phyloP scores from a whole-genome alignment of 2,113 vertebrate species.

The Rhegmatorhina hoffmannsi region DNA sequence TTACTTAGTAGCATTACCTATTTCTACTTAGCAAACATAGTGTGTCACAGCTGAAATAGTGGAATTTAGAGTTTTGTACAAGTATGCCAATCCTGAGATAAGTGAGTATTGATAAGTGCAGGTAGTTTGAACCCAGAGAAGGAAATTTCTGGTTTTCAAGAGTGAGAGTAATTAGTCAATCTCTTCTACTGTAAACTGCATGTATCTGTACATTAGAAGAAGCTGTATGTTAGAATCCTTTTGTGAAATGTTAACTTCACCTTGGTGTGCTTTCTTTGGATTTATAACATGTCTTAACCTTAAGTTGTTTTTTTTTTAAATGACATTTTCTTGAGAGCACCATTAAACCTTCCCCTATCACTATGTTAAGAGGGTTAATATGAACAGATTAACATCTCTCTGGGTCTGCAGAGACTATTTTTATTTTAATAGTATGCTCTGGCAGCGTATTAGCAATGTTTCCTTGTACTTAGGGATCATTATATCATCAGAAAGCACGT shows the following conservation, averaged over 20 bases:
- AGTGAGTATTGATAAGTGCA: neutral
- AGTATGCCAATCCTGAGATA: neutral
- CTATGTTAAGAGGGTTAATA: neutral
- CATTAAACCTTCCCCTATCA: neutral
- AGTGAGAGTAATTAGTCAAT: neutral
- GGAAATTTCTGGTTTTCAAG: neutral
- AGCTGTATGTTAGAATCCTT: neutral
- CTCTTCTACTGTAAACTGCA: neutral
- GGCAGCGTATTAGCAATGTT: neutral
- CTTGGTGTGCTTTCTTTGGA: neutral
- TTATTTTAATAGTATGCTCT: neutral
- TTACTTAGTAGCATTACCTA: neutral
- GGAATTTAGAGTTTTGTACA: neutral
- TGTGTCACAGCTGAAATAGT: neutral
- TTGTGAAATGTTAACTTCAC: neutral
- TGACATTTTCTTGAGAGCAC: neutral
- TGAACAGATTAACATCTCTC: neutral
- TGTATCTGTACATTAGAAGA: neutral
- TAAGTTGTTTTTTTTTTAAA: neutral
- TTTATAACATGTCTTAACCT: neutral
- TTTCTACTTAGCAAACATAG: neutral
- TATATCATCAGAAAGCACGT: neutral
- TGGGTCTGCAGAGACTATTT: neutral
- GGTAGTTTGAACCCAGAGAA: neutral
- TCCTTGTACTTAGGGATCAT: neutral